Conservation (phyloP, 1,140 invertebrate genomes). For the Diorhabda carinulata region DNA sequence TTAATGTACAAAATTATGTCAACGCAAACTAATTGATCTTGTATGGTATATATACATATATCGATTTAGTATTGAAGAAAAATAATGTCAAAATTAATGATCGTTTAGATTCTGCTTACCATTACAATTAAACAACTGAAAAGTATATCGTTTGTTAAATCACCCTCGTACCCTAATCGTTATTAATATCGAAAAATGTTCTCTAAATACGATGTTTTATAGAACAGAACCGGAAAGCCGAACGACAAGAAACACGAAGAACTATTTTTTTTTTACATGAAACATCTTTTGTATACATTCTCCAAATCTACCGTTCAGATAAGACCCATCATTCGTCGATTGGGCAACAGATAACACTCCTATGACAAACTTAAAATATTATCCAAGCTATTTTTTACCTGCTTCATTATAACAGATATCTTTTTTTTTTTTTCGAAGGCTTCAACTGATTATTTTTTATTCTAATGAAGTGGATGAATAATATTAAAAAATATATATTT, state of each 20-base stretch:
- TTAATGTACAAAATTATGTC: no score
- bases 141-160: no score
- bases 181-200: no score
- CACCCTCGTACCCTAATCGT: no score
- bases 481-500: background rate
- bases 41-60: no score
- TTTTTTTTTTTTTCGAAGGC: background rate
- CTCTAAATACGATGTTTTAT: background rate
- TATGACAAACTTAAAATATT: conserved; percentile 3
- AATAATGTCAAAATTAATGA: no score
- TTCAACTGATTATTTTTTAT: conserved; percentile 3
- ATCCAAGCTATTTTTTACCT: background rate
- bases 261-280: conserved; percentile 1
- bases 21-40: no score
- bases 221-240: background rate
- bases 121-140: no score
- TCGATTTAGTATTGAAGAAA: no score
- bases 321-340: background rate
- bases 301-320: background rate
- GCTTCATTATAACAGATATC: conserved; percentile 2
- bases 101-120: no score
- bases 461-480: conserved; percentile 1
- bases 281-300: conserved; percentile 2
- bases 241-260: background rate
- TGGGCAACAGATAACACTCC: background rate